These are phyloP conservation scores for Pangasius krempfi DNA, from an alignment of 2,797 vertebrate genomes.

Conservation along the genomic window DNA sequence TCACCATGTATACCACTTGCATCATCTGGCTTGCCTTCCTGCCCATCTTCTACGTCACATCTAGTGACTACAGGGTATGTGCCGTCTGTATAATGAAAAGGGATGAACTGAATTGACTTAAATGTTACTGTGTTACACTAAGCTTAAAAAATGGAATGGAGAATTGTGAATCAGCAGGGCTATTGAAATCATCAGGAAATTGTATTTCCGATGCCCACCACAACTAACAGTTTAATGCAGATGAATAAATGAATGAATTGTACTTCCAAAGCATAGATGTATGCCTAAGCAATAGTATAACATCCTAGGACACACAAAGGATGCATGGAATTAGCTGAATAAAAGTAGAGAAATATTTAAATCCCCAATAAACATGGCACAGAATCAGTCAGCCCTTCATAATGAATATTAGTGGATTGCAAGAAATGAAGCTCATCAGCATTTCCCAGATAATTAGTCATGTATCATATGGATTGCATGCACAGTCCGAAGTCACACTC, in stretches of 20 bases:
- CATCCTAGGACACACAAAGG: slow-evolving; percentile 9
- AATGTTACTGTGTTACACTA: background rate
- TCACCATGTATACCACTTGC: slow-evolving; percentile 99
- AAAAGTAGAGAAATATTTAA: background rate
- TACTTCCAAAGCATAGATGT: slow-evolving; percentile 18
- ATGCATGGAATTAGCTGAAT: background rate
- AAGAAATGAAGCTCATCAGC: slow-evolving; percentile 29
- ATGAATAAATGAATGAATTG: background rate
- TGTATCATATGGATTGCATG: slow-evolving; percentile 37
- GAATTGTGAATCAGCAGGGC: background rate
- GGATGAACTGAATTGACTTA: slow-evolving; percentile 11
- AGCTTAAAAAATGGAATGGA: background rate
- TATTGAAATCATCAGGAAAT: background rate
- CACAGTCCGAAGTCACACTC: slow-evolving; percentile 19
- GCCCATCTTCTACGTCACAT: slow-evolving; percentile 98
- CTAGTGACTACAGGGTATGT: slow-evolving; percentile 98
- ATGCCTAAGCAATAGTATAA: background rate
- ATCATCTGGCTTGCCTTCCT: slow-evolving; percentile 99
- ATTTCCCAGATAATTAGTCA: slow-evolving; percentile 42
- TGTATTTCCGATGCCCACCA: background rate
- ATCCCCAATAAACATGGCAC: slow-evolving; percentile 20
- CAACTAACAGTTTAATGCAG: background rate
- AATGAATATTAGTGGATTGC: slow-evolving; percentile 10
- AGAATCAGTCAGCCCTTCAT: slow-evolving; percentile 26
- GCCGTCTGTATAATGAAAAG: background rate